A percentile compares a stretch with the other conserved stretches of the same genome.
Conservation (phyloP, 2,888 invertebrate genomes). For the Pterostichus niger region DNA sequence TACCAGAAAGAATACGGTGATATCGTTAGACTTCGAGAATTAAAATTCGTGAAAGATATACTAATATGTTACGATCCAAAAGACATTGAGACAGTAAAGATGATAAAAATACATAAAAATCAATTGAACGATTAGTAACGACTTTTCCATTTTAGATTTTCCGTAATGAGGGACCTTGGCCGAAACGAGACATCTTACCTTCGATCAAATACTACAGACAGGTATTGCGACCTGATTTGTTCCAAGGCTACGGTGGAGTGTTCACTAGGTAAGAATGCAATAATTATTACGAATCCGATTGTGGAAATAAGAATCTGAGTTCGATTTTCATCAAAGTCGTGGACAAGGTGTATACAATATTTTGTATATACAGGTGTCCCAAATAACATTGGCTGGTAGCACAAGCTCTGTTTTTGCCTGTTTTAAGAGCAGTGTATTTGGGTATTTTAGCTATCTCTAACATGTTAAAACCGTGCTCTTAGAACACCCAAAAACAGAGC, state of each 20-base stretch:
- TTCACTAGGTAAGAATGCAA: constrained; percentile 71
- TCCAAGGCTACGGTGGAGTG: constrained; percentile 76
- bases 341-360: too few relatives aligned
- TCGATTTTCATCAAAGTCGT: too few relatives aligned
- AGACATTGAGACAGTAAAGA: constrained; percentile 74
- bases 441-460: too few relatives aligned
- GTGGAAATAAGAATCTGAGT: too few relatives aligned
- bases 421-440: too few relatives aligned
- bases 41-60: constrained; percentile 68
- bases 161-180: constrained; percentile 77
- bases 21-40: constrained; percentile 75
- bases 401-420: too few relatives aligned
- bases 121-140: not conserved
- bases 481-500: too few relatives aligned
- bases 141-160: constrained; percentile 71
- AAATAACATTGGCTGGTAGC: too few relatives aligned
- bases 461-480: too few relatives aligned
- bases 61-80: constrained; percentile 77
- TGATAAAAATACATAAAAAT: constrained; percentile 3
- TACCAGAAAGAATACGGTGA: constrained; percentile 73
- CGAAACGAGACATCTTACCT: constrained; percentile 76
- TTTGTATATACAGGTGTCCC: too few relatives aligned
- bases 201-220: constrained; percentile 76
- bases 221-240: constrained; percentile 73
- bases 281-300: too few relatives aligned